These are phyloP conservation scores for Condylura cristata DNA, from an alignment of 2,113 vertebrate genomes.

Conservation along the genomic window DNA sequence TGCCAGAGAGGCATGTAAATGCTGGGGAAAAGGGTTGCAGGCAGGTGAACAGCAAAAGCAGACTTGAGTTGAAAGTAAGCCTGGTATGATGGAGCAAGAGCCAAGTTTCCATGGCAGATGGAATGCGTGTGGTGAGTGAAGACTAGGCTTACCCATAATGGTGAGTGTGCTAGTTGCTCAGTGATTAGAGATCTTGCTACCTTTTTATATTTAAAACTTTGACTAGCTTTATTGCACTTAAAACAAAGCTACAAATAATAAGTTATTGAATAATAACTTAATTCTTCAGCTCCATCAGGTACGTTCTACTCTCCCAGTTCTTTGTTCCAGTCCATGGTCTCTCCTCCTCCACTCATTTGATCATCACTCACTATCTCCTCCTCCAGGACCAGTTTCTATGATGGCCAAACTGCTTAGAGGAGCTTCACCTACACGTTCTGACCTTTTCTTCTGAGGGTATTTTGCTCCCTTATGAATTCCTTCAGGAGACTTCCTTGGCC, in stretches of 20 bases:
- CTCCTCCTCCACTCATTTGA: not conserved
- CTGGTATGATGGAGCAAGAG: not conserved
- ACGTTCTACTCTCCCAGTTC: not conserved
- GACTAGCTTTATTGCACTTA: not conserved
- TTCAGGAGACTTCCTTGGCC: not conserved
- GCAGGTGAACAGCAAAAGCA: not conserved
- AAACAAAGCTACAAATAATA: not conserved
- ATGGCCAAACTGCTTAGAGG: not conserved
- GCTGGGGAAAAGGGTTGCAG: not conserved
- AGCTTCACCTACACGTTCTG: not conserved
- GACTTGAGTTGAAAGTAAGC: not conserved
- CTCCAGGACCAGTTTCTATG: not conserved
- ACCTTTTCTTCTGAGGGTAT: not conserved
- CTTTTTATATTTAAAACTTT: not conserved
- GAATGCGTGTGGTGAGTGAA: not conserved
- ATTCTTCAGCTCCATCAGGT: not conserved
- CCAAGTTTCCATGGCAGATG: rapidly evolving
- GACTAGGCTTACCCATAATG: not conserved
- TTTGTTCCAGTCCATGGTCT: not conserved
- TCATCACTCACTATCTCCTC: not conserved
- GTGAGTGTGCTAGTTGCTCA: not conserved
- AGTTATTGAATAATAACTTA: not conserved
- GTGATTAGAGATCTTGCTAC: not conserved
- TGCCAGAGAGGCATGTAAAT: not conserved
- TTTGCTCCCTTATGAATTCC: not conserved